phyloP scores from a whole-genome alignment of 2,888 invertebrate species.

The Lasiommata megera region DNA sequence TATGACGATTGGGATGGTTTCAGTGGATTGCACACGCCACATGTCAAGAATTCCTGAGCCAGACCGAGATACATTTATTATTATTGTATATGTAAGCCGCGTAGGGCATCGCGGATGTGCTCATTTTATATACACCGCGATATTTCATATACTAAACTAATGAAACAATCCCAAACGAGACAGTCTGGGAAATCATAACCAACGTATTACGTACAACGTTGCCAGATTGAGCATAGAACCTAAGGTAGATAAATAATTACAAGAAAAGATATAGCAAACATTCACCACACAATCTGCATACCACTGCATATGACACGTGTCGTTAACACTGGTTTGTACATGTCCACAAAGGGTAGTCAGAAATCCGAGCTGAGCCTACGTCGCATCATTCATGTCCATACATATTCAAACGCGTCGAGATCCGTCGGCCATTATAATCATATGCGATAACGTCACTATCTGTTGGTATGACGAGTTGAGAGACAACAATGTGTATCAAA shows the following conservation, averaged over 20 bases:
- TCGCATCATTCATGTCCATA: constrained; percentile 9
- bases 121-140: too few relatives aligned
- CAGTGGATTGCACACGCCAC: too few relatives aligned
- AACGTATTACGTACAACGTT: too few relatives aligned
- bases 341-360: neutral
- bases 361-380: neutral
- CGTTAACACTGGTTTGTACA: neutral
- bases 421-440: constrained; percentile 10
- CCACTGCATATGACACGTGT: constrained; percentile 3
- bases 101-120: too few relatives aligned
- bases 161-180: too few relatives aligned
- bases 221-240: neutral
- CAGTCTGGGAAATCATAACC: too few relatives aligned
- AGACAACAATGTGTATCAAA: neutral
- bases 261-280: neutral
- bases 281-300: constrained; percentile 1
- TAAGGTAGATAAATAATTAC: neutral
- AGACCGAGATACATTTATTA: too few relatives aligned
- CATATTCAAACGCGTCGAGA: constrained; percentile 10
- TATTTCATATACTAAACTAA: too few relatives aligned
- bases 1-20: too few relatives aligned
- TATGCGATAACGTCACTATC: constrained; percentile 3
- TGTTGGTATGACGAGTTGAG: constrained; percentile 1
- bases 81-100: too few relatives aligned
- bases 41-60: too few relatives aligned